Evolutionary conservation across 1,140 invertebrate species (phyloP), one percentile per base, ranked within the genome.

Genomic region (Zaprionus africanus): DNA sequence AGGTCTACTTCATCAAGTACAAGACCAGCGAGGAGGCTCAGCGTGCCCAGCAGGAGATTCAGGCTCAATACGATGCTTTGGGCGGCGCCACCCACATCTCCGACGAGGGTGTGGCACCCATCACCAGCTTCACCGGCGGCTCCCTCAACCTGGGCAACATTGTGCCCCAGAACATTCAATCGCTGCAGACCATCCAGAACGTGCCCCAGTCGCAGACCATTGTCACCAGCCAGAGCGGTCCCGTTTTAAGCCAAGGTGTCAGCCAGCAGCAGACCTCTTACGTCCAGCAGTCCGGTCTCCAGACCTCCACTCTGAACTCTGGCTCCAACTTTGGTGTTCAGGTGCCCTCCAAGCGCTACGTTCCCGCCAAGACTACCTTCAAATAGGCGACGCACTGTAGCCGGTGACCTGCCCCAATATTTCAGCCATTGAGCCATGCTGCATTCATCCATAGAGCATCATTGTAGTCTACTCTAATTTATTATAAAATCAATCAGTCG

Each of bases 1-100:
- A 96, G 93, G 95, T 96, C 4, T 96, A 96, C 94, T 96, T 96
- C 92, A 96, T 96, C 85, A 94, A 95, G 78, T 96, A 96, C 92
- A 96, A 96, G 91, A 95, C 95, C 26, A 95, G 96, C 93, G 95
- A 94, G 78, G 93, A 94, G 71, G 93, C 92, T 58, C 82, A 81
- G 28, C 83, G 90, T 43, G 92, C 92, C 17, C 91, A 92, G 62
- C 86, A 92, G 54, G 79, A 93, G 68, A 93, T 93, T 24, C 92
- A 93, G 76, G 91, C 91, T 11, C 91, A 92, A 54, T 92, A 92
- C 57, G 91, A 92, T 67, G 81, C 91, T 38, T 60, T 92, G 41
- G 91, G 91, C 5, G 91, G 91, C 5, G 84, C 91, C 26, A 92
- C 91, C 0, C 90, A 90, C 63, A 88, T 92, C 12, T 91, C 91